These are phyloP conservation scores for Eulemur albifrons DNA, from an alignment of 2,797 vertebrate genomes.

Conservation along the genomic window DNA sequence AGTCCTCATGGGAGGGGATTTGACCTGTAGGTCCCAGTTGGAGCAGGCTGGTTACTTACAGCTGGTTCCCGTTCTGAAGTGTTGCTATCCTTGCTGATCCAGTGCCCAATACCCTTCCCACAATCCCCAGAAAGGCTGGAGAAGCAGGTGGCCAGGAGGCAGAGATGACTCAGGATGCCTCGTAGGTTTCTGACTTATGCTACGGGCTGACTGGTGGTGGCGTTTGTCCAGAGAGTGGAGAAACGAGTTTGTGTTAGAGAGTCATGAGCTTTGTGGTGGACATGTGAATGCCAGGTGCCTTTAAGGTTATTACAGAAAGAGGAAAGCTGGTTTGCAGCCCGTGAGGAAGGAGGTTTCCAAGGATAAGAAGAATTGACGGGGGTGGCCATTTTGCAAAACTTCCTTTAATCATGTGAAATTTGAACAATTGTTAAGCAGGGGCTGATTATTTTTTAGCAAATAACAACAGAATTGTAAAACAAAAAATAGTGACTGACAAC, in stretches of 20 bases:
- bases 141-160: no score
- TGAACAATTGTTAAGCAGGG: neutral
- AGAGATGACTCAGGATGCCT: neutral
- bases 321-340: neutral
- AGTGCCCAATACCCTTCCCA: rapidly evolving
- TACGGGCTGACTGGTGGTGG: neutral
- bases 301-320: neutral
- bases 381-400: neutral
- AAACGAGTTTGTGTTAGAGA: neutral
- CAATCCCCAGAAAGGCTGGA: neutral
- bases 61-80: neutral
- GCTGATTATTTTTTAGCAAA: neutral
- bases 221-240: neutral
- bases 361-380: rapidly evolving
- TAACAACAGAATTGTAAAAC: neutral
- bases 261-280: neutral
- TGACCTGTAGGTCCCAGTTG: neutral
- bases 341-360: neutral
- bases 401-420: neutral
- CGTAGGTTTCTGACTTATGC: no score
- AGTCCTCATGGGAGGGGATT: no score
- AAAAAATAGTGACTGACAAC: neutral
- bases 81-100: neutral
- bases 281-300: neutral
- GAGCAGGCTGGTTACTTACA: no score